Evolutionary conservation across 2,888 invertebrate genomes (phyloP).

Genomic region (Acleris laterana): DNA sequence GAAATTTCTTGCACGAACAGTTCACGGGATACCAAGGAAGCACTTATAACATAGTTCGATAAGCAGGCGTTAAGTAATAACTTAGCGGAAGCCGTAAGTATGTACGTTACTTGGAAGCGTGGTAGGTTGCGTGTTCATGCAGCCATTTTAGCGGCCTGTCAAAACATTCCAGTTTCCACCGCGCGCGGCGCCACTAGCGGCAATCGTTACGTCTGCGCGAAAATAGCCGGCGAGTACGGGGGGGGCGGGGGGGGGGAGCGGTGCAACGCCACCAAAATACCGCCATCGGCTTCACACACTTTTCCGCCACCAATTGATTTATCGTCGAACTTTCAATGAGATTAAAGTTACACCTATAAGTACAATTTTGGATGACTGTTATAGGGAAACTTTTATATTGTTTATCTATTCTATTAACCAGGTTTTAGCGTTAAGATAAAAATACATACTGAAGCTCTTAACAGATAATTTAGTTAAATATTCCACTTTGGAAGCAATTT

Average conservation of each 20-base stretch:
- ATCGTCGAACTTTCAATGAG: constrained; percentile 77
- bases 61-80: constrained; percentile 67
- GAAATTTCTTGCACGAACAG: constrained; percentile 52
- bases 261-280: constrained; percentile 41
- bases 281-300: constrained; percentile 54
- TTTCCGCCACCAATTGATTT: constrained; percentile 72
- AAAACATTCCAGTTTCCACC: constrained; percentile 64
- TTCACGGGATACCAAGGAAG: constrained; percentile 55
- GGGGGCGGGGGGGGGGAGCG: constrained; percentile 46
- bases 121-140: constrained; percentile 79
- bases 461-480: constrained; percentile 31
- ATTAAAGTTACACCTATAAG: constrained; percentile 66
- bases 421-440: background rate
- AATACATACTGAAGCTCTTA: constrained; percentile 24
- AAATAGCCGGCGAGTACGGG: constrained; percentile 54
- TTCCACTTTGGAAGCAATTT: constrained; percentile 35
- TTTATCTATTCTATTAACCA: constrained; percentile 17
- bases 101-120: constrained; percentile 62
- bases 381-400: constrained; percentile 23
- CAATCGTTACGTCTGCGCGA: constrained; percentile 77
- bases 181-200: constrained; percentile 67
- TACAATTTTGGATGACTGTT: constrained; percentile 31
- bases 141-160: constrained; percentile 81
- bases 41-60: constrained; percentile 74
- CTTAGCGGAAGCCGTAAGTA: constrained; percentile 72